phyloP scores from a whole-genome alignment of 2,888 invertebrate genomes.

The Tipula vernalis region DNA sequence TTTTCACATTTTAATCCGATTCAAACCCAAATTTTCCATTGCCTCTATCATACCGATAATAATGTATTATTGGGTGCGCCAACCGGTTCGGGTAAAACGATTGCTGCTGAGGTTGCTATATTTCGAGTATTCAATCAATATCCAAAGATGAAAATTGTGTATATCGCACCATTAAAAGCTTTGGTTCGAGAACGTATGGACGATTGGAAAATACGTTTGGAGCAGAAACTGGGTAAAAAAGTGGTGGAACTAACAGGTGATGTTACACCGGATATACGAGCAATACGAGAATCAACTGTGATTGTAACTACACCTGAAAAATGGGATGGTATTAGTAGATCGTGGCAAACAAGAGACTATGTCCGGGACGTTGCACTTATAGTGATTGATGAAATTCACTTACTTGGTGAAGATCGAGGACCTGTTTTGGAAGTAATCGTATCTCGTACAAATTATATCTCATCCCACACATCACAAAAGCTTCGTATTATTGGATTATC shows the following conservation, averaged over 20 bases:
- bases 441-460: conserved; percentile 92
- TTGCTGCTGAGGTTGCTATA: conserved; percentile 95
- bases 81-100: conserved; percentile 90
- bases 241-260: conserved; percentile 96
- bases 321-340: conserved; percentile 98
- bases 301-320: conserved; percentile 99
- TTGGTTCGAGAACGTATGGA: conserved; percentile 90
- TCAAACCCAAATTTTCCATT: conserved; percentile 96
- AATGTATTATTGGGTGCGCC: conserved; percentile 85
- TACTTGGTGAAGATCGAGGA: conserved; percentile 82
- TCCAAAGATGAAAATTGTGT: conserved; percentile 79
- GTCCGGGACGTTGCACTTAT: conserved; percentile 83
- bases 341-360: conserved; percentile 94
- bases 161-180: conserved; percentile 97
- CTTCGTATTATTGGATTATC: conserved; percentile 90
- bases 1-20: conserved; percentile 97
- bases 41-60: conserved; percentile 85
- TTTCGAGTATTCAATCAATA: conserved; percentile 76
- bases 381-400: conserved; percentile 96
- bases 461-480: conserved; percentile 69
- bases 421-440: conserved; percentile 95
- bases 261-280: conserved; percentile 68
- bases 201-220: conserved; percentile 83
- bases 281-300: conserved; percentile 73
- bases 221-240: conserved; percentile 56